Evolutionary conservation across 2,113 vertebrate species (phyloP).

Genomic region (Thymallus thymallus): DNA sequence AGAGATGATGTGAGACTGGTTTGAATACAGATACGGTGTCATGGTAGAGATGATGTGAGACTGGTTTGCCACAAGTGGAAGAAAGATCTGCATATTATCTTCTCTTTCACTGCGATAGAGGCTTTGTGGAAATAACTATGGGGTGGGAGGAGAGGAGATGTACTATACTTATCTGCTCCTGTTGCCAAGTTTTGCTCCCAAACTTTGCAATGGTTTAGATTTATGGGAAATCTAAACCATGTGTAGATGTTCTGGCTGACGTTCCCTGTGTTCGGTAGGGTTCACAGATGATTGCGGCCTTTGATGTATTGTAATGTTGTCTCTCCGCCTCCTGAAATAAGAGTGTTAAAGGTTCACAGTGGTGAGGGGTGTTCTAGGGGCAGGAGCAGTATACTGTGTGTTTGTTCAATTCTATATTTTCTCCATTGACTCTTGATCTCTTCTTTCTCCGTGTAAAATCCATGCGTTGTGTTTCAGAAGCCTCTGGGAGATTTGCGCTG

Average conservation of each 20-base stretch:
- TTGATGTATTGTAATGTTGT: neutral
- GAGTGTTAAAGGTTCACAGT: neutral
- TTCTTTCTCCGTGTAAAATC: neutral
- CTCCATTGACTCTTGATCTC: neutral
- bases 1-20: no score
- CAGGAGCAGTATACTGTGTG: neutral
- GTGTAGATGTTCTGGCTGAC: neutral
- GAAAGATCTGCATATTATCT: constrained; percentile 23
- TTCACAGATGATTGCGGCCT: neutral
- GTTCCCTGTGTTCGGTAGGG: neutral
- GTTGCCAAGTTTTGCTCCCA: constrained; percentile 2
- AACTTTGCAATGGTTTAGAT: neutral
- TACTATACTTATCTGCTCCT: neutral
- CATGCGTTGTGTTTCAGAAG: neutral
- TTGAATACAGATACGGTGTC: no score
- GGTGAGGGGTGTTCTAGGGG: neutral
- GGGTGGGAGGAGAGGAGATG: neutral
- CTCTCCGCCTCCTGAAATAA: neutral
- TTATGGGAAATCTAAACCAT: neutral
- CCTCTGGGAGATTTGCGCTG: neutral
- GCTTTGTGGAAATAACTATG: no score
- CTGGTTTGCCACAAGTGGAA: no score
- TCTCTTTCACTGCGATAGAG: neutral
- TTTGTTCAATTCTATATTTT: neutral
- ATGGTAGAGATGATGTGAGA: no score